A percentile compares a stretch with the other conserved stretches of the same genome.
Conservation (phyloP, 1,140 invertebrate species). For the Latrodectus geometricus region DNA sequence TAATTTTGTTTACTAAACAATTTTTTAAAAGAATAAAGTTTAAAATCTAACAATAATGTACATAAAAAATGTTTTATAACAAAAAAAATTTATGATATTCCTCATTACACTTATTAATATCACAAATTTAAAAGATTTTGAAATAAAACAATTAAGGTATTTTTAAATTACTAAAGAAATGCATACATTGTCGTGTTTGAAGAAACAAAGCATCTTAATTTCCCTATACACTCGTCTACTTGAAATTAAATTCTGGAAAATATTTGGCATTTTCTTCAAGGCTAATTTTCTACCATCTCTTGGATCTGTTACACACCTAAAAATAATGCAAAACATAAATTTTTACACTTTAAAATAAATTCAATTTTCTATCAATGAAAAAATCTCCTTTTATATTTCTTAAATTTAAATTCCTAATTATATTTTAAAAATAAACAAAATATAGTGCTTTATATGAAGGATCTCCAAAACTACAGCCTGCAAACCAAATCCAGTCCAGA, state of each 20-base stretch:
- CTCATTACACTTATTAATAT: no score
- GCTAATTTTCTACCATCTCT: slow-evolving; percentile 97
- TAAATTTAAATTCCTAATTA: not conserved
- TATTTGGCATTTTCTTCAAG: slow-evolving; percentile 99
- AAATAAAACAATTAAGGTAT: no score
- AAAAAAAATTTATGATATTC: no score
- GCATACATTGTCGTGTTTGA: slow-evolving; percentile 99
- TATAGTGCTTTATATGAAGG: no score
- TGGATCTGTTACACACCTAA: slow-evolving; percentile 68
- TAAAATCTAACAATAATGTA: no score
- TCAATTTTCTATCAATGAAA: no score
- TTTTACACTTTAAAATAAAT: not conserved
- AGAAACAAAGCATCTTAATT: slow-evolving; percentile 98
- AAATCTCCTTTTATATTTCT: not conserved
- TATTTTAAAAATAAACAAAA: not conserved
- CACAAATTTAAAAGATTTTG: no score
- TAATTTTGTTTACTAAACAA: no score
- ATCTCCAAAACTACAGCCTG: no score
- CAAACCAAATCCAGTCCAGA: no score
- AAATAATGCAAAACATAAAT: slow-evolving; percentile 9
- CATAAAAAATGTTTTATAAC: no score
- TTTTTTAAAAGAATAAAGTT: no score
- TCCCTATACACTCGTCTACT: slow-evolving; percentile 98
- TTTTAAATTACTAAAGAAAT: not conserved
- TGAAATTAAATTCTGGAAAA: slow-evolving; percentile 99